Conservation (phyloP, 2,797 vertebrate genomes). For the Pristis pectinata region DNA sequence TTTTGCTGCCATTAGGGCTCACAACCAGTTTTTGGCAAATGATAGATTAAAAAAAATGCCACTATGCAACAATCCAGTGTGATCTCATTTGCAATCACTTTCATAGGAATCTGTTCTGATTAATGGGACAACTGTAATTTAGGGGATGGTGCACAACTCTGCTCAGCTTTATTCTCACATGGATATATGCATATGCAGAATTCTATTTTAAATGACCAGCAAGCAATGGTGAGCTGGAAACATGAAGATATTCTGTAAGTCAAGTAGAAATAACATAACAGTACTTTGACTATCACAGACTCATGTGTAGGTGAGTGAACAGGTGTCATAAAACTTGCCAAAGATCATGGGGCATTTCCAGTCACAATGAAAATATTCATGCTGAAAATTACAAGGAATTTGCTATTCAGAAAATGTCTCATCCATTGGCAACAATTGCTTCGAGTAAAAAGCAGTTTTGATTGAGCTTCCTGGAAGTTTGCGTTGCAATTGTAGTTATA, state of each 20-base stretch:
- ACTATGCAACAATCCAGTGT: background rate
- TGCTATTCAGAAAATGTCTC: background rate
- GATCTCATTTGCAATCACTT: background rate
- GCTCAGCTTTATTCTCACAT: background rate
- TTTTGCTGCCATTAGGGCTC: background rate
- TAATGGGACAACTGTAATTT: background rate
- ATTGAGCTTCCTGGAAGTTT: background rate
- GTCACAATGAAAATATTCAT: background rate
- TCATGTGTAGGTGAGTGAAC: background rate
- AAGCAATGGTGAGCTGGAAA: background rate
- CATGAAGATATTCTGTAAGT: background rate
- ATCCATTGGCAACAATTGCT: background rate
- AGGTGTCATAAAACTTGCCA: background rate
- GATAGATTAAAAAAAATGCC: background rate
- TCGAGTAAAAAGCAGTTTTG: background rate
- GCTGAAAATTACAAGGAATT: background rate
- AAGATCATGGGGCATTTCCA: background rate
- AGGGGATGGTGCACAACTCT: background rate
- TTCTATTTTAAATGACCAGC: background rate
- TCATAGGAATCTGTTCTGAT: background rate
- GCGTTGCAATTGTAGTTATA: background rate
- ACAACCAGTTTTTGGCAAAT: background rate
- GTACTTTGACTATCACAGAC: background rate
- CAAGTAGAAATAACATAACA: background rate
- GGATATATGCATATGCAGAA: background rate